Percentiles rank a stretch among this genome's conserved stretches.
Conservation (phyloP, 1,140 invertebrate genomes). For the Triops longicaudatus region DNA sequence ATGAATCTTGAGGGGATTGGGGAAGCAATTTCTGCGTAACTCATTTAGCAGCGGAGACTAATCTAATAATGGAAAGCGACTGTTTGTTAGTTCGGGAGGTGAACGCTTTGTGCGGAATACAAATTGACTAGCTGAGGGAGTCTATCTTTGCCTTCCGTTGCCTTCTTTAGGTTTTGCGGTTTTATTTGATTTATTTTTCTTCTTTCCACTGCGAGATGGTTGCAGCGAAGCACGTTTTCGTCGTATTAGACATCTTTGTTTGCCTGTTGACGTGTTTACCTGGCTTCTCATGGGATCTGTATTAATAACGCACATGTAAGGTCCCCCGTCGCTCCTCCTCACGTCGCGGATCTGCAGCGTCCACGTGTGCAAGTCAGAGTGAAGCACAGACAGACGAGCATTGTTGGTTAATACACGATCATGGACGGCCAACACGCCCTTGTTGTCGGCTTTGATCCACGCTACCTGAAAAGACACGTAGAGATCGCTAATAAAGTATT, state of each 20-base stretch:
- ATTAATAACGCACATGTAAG: constrained; percentile 84
- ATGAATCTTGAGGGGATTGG: too few relatives aligned
- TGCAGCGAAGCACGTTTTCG: constrained; percentile 9
- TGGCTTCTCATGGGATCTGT: constrained; percentile 89
- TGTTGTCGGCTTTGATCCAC: constrained; percentile 86
- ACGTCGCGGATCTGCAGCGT: constrained; percentile 73
- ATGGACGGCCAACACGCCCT: constrained; percentile 82
- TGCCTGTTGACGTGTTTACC: constrained; percentile 45
- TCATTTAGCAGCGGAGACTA: constrained; percentile 13
- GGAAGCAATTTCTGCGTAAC: neutral
- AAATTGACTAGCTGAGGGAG: neutral
- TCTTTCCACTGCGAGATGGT: neutral
- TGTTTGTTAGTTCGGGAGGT: neutral
- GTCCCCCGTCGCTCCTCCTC: constrained; percentile 70
- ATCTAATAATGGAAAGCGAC: constrained; percentile 24
- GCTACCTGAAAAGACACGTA: constrained; percentile 54
- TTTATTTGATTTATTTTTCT: neutral
- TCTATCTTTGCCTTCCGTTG: too few relatives aligned
- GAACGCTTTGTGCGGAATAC: neutral
- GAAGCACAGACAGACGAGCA: constrained; percentile 70
- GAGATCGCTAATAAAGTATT: neutral
- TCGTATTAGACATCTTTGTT: constrained; percentile 7
- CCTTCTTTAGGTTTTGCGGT: neutral
- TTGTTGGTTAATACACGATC: constrained; percentile 87
- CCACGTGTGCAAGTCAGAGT: constrained; percentile 79